A percentile compares a stretch with the other conserved stretches of the same genome.
Evolutionary conservation across 1,140 invertebrate species (phyloP).

Genomic region (Orius laevigatus): DNA sequence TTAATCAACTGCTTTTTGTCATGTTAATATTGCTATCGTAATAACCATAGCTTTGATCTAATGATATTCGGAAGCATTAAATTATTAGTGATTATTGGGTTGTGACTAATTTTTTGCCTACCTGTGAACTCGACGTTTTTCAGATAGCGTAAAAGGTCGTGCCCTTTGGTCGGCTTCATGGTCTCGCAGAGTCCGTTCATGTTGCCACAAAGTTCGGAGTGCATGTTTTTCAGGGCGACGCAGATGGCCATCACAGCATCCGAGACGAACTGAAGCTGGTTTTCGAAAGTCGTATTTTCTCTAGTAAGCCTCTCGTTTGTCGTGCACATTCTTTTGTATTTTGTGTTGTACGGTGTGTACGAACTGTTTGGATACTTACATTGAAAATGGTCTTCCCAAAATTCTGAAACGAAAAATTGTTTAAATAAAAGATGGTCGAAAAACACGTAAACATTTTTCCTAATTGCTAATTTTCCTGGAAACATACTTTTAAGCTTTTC

Average conservation of each 20-base stretch:
- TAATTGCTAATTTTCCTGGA: no score
- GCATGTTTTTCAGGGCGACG: constrained; percentile 71
- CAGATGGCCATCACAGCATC: constrained; percentile 86
- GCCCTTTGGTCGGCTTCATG: constrained; percentile 78
- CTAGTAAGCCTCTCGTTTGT: constrained; percentile 50
- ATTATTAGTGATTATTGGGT: no score
- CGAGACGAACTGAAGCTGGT: constrained; percentile 81
- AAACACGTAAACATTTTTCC: no score
- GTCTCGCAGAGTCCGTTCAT: constrained; percentile 58
- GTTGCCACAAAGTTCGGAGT: constrained; percentile 49
- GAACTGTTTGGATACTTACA: constrained; percentile 64
- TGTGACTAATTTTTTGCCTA: no score
- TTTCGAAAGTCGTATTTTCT: constrained; percentile 67
- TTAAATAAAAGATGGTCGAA: no score
- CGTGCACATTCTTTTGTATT: constrained; percentile 50
- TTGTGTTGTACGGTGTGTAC: constrained; percentile 75
- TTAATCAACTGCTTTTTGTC: no score
- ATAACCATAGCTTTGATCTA: no score
- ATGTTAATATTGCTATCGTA: no score
- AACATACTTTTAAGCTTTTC: no score
- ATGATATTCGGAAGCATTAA: no score
- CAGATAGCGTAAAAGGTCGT: constrained; percentile 64
- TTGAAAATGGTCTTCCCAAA: constrained; percentile 83
- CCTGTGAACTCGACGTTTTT: constrained; percentile 69
- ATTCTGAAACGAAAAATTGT: constrained; percentile 42